These are phyloP conservation scores for Chaetogeoica ovagalla DNA, from an alignment of 2,888 invertebrate species.

Conservation along the genomic window DNA sequence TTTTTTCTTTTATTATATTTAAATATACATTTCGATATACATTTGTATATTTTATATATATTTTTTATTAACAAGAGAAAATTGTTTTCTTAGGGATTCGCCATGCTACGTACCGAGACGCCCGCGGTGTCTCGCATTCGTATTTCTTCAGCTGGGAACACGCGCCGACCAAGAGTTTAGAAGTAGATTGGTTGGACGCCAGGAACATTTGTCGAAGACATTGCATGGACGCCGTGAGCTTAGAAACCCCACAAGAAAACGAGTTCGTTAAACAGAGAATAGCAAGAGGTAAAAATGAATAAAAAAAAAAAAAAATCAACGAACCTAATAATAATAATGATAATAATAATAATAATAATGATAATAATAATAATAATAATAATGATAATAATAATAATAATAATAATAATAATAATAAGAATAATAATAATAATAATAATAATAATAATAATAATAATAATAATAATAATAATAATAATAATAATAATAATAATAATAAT, in stretches of 20 bases:
- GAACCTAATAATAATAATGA: not conserved
- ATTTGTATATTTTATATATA: no score
- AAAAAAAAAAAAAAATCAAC: not conserved
- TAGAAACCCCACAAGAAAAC: slow-evolving; percentile 89
- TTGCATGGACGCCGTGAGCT: slow-evolving; percentile 90
- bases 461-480: no score
- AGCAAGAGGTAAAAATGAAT: slow-evolving; percentile 72
- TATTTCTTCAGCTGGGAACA: slow-evolving; percentile 96
- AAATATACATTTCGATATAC: no score
- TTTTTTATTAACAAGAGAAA: no score
- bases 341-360: no score
- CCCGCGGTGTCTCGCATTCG: slow-evolving; percentile 82
- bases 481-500: no score
- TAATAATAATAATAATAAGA: no score
- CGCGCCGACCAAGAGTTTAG: slow-evolving; percentile 75
- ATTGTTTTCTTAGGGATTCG: slow-evolving; percentile 74
- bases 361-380: no score
- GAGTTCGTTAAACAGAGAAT: slow-evolving; percentile 87
- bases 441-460: no score
- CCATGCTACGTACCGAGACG: slow-evolving; percentile 85
- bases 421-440: no score
- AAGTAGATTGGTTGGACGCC: slow-evolving; percentile 89
- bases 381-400: no score
- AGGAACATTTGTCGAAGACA: slow-evolving; percentile 88
- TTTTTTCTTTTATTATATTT: no score